Percentiles rank a stretch among this genome's conserved stretches.
These are phyloP conservation scores for Yponomeuta malinellus DNA, from an alignment of 2,888 invertebrate species.

Conservation along the genomic window DNA sequence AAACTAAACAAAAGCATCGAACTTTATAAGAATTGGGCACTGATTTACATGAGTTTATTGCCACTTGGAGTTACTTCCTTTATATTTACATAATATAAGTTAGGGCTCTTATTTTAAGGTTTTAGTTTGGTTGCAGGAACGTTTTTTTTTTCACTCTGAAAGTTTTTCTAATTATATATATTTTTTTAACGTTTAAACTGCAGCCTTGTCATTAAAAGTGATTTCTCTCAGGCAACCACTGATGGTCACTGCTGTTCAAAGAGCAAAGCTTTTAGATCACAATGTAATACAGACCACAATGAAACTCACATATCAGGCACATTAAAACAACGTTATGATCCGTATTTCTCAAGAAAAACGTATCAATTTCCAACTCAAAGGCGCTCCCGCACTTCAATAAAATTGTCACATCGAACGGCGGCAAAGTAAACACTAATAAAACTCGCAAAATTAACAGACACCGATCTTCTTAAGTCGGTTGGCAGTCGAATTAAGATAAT, in stretches of 20 bases:
- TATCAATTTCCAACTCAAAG: background rate
- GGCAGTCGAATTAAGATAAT: conserved; percentile 72
- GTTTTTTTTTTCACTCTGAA: no score
- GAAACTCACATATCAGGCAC: background rate
- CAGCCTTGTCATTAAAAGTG: no score
- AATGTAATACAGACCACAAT: background rate
- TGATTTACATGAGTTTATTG: background rate
- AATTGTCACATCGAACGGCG: background rate
- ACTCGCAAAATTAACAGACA: background rate
- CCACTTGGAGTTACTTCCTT: background rate
- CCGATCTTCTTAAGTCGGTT: conserved; percentile 27
- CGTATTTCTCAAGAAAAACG: background rate
- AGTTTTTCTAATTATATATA: no score
- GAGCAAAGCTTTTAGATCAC: no score
- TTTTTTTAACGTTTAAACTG: no score
- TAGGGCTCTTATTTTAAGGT: no score
- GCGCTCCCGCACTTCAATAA: background rate
- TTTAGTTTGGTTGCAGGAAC: no score
- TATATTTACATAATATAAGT: background rate
- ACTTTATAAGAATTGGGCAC: conserved; percentile 2
- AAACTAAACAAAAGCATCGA: conserved; percentile 11
- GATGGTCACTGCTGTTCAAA: no score
- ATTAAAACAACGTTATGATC: background rate
- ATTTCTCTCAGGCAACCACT: no score
- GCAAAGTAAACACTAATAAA: conserved; percentile 1